These are phyloP conservation scores for Ameiurus melas DNA, from an alignment of 2,113 vertebrate genomes.

Conservation along the genomic window DNA sequence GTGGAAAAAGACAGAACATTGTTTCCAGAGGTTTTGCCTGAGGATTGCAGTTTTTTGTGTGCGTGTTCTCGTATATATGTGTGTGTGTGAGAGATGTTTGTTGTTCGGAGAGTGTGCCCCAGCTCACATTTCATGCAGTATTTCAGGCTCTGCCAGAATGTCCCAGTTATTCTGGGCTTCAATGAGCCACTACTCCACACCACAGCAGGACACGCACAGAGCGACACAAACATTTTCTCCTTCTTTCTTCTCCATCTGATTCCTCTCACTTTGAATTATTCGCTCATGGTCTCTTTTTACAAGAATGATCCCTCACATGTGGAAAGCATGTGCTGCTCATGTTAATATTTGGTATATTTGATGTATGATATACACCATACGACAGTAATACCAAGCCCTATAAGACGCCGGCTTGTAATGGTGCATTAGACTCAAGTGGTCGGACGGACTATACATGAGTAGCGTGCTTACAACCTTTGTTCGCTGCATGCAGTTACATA, in stretches of 20 bases:
- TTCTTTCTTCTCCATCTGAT: background rate
- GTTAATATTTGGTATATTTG: background rate
- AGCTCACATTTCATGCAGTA: slow-evolving; percentile 75
- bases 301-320: background rate
- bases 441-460: background rate
- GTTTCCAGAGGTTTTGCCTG: slow-evolving; percentile 25
- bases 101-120: slow-evolving; percentile 67
- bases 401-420: background rate
- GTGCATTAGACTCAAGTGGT: background rate
- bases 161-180: slow-evolving; percentile 69
- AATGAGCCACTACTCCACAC: slow-evolving; percentile 49
- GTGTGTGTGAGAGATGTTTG: slow-evolving; percentile 56
- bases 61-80: background rate
- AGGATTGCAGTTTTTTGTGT: slow-evolving; percentile 5
- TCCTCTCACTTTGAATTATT: background rate
- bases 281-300: background rate
- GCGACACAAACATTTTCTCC: background rate
- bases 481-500: background rate
- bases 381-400: background rate
- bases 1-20: slow-evolving; percentile 24
- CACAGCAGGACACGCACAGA: slow-evolving; percentile 37
- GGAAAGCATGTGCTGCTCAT: slow-evolving; percentile 8
- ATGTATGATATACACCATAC: background rate
- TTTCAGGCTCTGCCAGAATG: slow-evolving; percentile 72
- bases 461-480: background rate